Evolutionary conservation across 2,797 vertebrate genomes (phyloP), one percentile per base, ranked within the genome.

Genomic region (Molossus alvarezi): DNA sequence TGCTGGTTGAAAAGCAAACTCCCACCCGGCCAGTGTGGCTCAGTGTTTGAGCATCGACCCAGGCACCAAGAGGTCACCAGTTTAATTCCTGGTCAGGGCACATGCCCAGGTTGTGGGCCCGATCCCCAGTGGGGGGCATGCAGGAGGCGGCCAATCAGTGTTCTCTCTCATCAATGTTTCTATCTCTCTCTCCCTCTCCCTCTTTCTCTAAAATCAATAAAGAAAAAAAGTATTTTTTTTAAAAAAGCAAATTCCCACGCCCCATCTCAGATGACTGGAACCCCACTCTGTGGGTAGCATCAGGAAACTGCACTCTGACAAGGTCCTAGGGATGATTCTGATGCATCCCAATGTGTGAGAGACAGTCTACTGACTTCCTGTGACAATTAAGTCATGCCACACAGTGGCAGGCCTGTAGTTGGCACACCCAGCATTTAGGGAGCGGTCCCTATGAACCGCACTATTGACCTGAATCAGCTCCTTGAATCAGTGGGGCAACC

Each of bases 371-470:
- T 6, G 18, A 14, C 41, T 73, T 60, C 94, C 73, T 6, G 5
- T 77, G 81, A 75, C 64, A 53, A 75, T 48, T 15, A 72, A 23
- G 13, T 41, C 48, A 58, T 9, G 14, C 5, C 20, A 4, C 20
- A 6, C 9, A 10, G 73, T 3, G 0, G 0, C 11, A 12, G 60
- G 29, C 33, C 55, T 0, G 18, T 2, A 0, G 0, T 25, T 1
- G 20, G 12, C 6, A 41, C 9, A 4, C 15, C 18, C 5, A 6
- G 45, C 9, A 13, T 25, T 33, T 55, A 37, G 0, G 23, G 57
- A n/a, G 14, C 27, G 21, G 87, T 41, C n/a, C 33, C 88, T 15
- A 1, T 0, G 33, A 67, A 27, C 45, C 18, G 27, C 15, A 11
- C 69, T n/a, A 6, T 0, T 6, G 45, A 75, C 51, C 71, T 14